These are phyloP conservation scores for Chloroclystis v-ata DNA, from an alignment of 2,888 invertebrate species.

Conservation along the genomic window DNA sequence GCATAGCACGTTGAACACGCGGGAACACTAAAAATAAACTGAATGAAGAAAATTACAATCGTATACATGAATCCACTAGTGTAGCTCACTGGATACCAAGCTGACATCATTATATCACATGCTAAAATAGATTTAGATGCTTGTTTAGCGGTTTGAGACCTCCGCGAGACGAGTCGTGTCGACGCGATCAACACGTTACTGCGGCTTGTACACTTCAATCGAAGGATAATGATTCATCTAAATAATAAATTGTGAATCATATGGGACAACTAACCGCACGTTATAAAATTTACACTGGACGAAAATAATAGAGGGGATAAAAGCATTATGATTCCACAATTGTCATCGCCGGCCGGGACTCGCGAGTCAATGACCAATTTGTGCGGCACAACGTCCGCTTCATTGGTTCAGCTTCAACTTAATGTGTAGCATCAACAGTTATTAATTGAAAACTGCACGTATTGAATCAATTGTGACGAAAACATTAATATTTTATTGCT, in stretches of 20 bases:
- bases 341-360: conserved; percentile 30
- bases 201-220: conserved; percentile 63
- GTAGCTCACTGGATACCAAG: conserved; percentile 63
- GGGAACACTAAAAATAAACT: conserved; percentile 71
- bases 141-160: conserved; percentile 60
- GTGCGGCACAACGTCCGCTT: conserved; percentile 40
- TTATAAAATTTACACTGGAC: conserved; percentile 45
- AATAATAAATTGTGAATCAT: conserved; percentile 66
- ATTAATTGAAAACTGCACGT: conserved; percentile 23
- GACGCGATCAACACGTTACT: conserved; percentile 56
- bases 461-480: conserved; percentile 27
- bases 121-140: conserved; percentile 69
- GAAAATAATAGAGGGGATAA: conserved; percentile 38
- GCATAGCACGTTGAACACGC: conserved; percentile 69
- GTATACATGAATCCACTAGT: conserved; percentile 69
- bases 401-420: conserved; percentile 32
- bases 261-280: conserved; percentile 31
- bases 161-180: conserved; percentile 45
- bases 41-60: conserved; percentile 71
- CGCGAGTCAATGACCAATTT: conserved; percentile 50
- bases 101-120: conserved; percentile 75
- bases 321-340: conserved; percentile 54
- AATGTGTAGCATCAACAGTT: conserved; percentile 24
- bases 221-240: conserved; percentile 65
- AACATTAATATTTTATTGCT: conserved; percentile 21